Conservation (phyloP, 2,113 vertebrate species). For the Nannobrachium achirus region DNA sequence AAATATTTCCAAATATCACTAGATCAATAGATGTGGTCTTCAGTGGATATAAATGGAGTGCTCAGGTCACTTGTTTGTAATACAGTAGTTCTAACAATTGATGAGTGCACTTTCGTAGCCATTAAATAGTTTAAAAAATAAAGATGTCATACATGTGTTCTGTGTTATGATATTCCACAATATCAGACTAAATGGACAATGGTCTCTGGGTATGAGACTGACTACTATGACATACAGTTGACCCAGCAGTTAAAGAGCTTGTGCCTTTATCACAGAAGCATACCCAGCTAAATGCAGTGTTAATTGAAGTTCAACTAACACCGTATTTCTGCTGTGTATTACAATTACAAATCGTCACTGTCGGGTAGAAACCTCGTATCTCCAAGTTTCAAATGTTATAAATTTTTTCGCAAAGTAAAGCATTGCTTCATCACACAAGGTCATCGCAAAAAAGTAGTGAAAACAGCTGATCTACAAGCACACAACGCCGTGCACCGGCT, state of each 20-base stretch:
- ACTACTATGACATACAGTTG: slow-evolving; percentile 29
- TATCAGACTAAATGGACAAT: slow-evolving; percentile 49
- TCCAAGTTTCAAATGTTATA: too few species aligned
- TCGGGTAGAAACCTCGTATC: too few species aligned
- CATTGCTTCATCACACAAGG: too few species aligned
- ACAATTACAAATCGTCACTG: too few species aligned
- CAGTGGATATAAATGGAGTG: slow-evolving; percentile 36
- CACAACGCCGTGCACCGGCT: too few species aligned
- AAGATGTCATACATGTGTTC: slow-evolving; percentile 32
- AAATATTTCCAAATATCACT: slow-evolving; percentile 35
- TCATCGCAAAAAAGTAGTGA: too few species aligned
- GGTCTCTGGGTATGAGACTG: slow-evolving; percentile 42
- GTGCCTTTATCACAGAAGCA: slow-evolving; percentile 63
- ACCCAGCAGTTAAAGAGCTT: slow-evolving; percentile 55
- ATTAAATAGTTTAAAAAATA: slow-evolving; percentile 46
- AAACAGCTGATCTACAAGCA: too few species aligned
- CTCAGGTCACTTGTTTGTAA: slow-evolving; percentile 62
- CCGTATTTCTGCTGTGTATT: too few species aligned
- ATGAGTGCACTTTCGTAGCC: slow-evolving; percentile 60
- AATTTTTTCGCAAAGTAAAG: too few species aligned
- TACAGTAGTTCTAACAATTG: slow-evolving; percentile 67
- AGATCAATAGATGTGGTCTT: slow-evolving; percentile 46
- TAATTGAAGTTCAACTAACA: too few species aligned
- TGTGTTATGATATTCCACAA: slow-evolving; percentile 64
- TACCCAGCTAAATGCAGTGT: not conserved